Evolutionary conservation across 2,113 vertebrate species (phyloP), one percentile per base, ranked within the genome.

Genomic region (Lagopus muta): DNA sequence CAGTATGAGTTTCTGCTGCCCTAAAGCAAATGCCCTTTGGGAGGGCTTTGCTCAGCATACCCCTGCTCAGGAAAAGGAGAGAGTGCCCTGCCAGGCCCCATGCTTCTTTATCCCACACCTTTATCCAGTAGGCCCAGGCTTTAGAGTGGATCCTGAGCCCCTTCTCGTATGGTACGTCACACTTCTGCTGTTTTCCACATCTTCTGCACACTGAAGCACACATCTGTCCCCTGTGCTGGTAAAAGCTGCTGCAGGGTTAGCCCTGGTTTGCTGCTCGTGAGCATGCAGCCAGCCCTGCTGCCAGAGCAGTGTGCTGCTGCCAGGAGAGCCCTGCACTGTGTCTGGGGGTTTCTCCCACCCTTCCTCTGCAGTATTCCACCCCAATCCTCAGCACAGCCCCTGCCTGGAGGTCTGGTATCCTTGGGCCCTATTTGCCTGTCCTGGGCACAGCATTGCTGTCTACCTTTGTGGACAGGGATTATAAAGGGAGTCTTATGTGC

Each of bases 91-190:
- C 2, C 10, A 2, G 43, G 25, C 34, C 64, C 15, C 6, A 4
- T 88, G 27, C 60, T 28, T 43, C 42, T 43, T 43, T 43, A 43
- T 43, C 42, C 42, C 42, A 5, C 18, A 40, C 36, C 58, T 1
- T 4, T 0, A 10, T 43, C 0, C 1, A 24, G 28, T 5, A 6
- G 17, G 5, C n/a, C 22, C 36, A 74, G 45, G 43, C 55, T 82
- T 5, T 1, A 27, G 27, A 1, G 2, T 2, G 8, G 18, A 3
- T 71, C 27, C 74, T 4, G 40, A 80, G 12, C 7, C 1, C 34
- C 40, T 28, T 8, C 1, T 40, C 2, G 0, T 13, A 6, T 4
- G 9, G 18, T 0, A 0, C 13, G 6, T 30, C 3, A 0, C 7
- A 2, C 14, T 76, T 7, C 18, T 58, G 76, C 76, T 90, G 69